phyloP scores from a whole-genome alignment of 2,888 invertebrate genomes.

The Biston betularia region DNA sequence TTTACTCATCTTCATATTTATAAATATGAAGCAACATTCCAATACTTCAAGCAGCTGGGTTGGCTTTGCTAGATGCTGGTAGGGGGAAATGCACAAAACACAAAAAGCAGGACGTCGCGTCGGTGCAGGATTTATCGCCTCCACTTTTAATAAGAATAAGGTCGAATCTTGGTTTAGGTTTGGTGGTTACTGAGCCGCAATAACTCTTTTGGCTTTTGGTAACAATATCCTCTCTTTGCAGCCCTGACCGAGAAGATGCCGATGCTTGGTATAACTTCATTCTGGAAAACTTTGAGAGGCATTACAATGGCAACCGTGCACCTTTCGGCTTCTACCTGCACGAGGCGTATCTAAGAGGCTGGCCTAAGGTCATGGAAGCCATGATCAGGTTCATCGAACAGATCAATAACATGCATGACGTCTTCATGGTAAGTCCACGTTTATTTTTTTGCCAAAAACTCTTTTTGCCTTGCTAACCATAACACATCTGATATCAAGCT shows the following conservation, averaged over 20 bases:
- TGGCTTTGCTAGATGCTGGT: no score
- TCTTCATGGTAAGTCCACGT: constrained; percentile 81
- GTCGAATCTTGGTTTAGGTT: no score
- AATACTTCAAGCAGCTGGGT: no score
- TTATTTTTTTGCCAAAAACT: neutral
- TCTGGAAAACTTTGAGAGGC: constrained; percentile 87
- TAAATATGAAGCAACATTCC: no score
- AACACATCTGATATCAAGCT: no score
- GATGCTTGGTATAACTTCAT: constrained; percentile 86
- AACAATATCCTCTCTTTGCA: constrained; percentile 38
- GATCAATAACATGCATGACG: constrained; percentile 82
- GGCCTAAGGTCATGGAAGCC: constrained; percentile 79
- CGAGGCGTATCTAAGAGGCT: constrained; percentile 84
- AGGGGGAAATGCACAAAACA: no score
- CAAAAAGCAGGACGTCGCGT: no score
- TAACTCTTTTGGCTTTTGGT: neutral
- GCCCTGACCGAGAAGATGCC: constrained; percentile 65
- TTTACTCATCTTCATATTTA: no score
- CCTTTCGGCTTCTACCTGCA: constrained; percentile 90
- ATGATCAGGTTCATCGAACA: constrained; percentile 85
- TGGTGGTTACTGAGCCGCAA: neutral
- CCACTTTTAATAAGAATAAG: no score
- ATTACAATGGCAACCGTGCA: constrained; percentile 88
- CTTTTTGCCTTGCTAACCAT: no score
- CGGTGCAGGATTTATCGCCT: no score